Evolutionary conservation across 2,113 vertebrate species (phyloP).

Genomic region (Calypte anna): DNA sequence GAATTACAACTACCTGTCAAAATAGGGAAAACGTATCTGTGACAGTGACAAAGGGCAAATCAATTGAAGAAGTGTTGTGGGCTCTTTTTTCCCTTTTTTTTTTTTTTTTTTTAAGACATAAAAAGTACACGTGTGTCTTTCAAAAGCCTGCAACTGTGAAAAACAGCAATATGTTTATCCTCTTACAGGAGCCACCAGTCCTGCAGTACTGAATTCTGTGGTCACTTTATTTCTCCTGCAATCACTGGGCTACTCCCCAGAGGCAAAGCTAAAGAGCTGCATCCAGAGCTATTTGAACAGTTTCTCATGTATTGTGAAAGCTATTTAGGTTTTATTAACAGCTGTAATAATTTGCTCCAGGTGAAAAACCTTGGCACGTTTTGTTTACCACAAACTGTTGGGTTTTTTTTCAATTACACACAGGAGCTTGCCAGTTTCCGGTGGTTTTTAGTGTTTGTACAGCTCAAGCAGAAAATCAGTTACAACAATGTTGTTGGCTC

Average conservation of each 20-base stretch:
- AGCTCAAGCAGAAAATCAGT: constrained; percentile 57
- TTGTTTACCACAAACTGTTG: background rate
- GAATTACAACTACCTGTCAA: constrained; percentile 88
- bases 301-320: constrained; percentile 35
- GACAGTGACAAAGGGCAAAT: constrained; percentile 83
- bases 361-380: constrained; percentile 2
- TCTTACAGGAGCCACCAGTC: background rate
- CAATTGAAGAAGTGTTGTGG: constrained; percentile 74
- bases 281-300: constrained; percentile 36
- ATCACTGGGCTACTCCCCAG: background rate
- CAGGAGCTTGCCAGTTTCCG: constrained; percentile 1
- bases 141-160: constrained; percentile 31
- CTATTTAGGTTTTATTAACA: constrained; percentile 45
- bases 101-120: background rate
- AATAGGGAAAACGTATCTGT: constrained; percentile 81
- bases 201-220: background rate
- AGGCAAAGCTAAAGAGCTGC: background rate
- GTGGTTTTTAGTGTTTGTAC: constrained; percentile 15
- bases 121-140: constrained; percentile 39
- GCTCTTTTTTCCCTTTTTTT: background rate
- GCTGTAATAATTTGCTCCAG: constrained; percentile 47
- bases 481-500: constrained; percentile 33
- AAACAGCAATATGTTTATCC: constrained; percentile 27
- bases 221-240: background rate
- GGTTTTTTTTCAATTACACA: background rate